A percentile compares a stretch with the other conserved stretches of the same genome.
Evolutionary conservation across 2,797 vertebrate genomes (phyloP).

Genomic region (Sus cebifrons): DNA sequence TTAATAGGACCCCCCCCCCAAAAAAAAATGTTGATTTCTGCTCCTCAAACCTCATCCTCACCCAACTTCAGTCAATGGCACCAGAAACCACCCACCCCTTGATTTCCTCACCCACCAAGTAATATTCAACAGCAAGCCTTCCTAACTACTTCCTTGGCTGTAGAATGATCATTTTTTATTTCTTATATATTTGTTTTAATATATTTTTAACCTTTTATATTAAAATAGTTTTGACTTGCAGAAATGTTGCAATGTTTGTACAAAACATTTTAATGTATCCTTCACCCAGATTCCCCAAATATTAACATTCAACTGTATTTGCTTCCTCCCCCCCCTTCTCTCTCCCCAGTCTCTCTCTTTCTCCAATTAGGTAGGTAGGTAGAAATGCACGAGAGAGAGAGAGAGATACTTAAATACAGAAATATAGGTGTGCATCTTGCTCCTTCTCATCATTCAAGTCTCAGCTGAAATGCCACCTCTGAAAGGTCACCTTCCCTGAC

Average conservation of each 20-base stretch:
- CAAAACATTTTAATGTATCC: neutral
- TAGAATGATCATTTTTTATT: neutral
- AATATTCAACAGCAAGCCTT: neutral
- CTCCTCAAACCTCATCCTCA: neutral
- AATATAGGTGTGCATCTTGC: neutral
- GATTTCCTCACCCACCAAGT: neutral
- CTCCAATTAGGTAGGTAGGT: neutral
- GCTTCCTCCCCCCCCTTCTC: no score
- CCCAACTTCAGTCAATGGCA: neutral
- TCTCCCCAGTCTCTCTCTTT: neutral
- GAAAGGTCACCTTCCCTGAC: neutral
- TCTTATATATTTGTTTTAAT: neutral
- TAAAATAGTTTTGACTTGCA: slow-evolving; percentile 13
- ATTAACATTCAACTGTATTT: neutral
- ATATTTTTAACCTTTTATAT: neutral
- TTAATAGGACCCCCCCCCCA: neutral
- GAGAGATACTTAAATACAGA: no score
- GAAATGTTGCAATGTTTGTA: neutral
- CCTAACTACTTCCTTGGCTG: neutral
- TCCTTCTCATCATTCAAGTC: neutral
- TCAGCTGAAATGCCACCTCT: neutral
- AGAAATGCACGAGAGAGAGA: neutral
- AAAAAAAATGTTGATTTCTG: neutral
- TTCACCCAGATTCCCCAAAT: slow-evolving; percentile 1
- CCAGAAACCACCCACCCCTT: neutral